Base-by-base conservation (phyloP, 30 jellyfish, hydroid and myxozoan genomes). In the Aurelia coerulea region DNA sequence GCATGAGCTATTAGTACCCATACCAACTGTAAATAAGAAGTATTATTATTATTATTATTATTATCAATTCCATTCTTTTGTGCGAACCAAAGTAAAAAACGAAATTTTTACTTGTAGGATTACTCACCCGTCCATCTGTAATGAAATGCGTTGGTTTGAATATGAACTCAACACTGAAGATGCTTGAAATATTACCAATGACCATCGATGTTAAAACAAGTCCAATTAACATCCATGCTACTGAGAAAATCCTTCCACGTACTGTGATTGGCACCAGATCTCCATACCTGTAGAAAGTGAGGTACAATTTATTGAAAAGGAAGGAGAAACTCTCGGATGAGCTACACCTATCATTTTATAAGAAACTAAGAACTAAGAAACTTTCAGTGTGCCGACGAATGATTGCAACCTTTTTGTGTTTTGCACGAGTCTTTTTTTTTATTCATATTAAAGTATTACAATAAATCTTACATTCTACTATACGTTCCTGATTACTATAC, bases 221-320 rank as follows among this genome's bases (percentile, higher is more conserved):
- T 31, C 92, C 92, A 19, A 72, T 59, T 52, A 83, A 42, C 81
- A 75, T 68, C 92, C 92, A 83, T 7, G 59, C 32, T 62, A 83
- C 14, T 33, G 80, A 73, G 60, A 66, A 65, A 14, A 83, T 2
- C 60, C 75, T 70, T 78, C 80, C 92, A 8, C 60, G 11, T 31
- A 17, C 62, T 11, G 86, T 68, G 37, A 68, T 75, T 3, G 84
- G 80, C 11, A 69, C 62, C 23, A 83, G 62, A 58, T 83, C 92
- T 2, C 92, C 92, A 41, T 83, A 83, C 54, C 92, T 83, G 72
- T 42, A 58, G 60, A 31, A 16, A 12, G 66, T 1, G 17, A 52
- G 37, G 41, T 7, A 9, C 10, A 42, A 5, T 46, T 46, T 46
- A 46, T 46, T 46, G 1, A 46, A 46, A 46, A 46, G 56, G 56